Evolutionary conservation across 1,140 invertebrate species (phyloP), one percentile per base, ranked within the genome.

Genomic region (Cotesia glomerata): DNA sequence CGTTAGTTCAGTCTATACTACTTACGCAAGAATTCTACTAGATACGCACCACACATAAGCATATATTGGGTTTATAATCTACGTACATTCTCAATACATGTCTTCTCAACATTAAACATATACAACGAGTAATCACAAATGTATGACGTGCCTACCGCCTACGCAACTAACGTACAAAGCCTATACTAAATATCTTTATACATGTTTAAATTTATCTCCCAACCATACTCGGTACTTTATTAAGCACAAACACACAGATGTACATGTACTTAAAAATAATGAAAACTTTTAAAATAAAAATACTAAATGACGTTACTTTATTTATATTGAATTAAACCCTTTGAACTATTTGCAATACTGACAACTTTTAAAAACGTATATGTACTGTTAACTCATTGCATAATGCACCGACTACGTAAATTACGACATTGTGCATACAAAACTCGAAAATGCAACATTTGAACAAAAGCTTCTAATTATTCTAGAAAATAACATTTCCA

Each of bases 21-120:
- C 77, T 79, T 79, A 76, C 77, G 77, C 75, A 77, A 78, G 74
- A 77, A 73, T 68, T 52, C 67, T 65, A 5, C 59, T 65, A 63
- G 54, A 32, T 65, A 69, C 32, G 61, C 45, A 72, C 58, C 32
- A 66, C 61, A 65, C 16, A 4, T 39, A 45, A 8, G 61, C 65
- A 4, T 35, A 59, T 18, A 64, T 36, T 45, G 59, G n/a, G 16
- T 52, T n/a, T 54, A 18, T 39, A 52, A 26, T 32, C 52, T 49
- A 65, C 45, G 67, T 65, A 64, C 71, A 65, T 54, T 7, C 61
- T 65, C 63, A 9, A 26, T 26, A 26, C 26, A 26, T 26, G 26
- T 26, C 26, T 26, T 26, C 26, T 2, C 26, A 26, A 26, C 26
- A 26, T 26, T 26, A 26, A 26, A 45, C 39, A 45, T 45, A 45